A percentile compares a stretch with the other conserved stretches of the same genome.
Conservation (phyloP, 2,797 vertebrate species). For the Sphenodon punctatus region DNA sequence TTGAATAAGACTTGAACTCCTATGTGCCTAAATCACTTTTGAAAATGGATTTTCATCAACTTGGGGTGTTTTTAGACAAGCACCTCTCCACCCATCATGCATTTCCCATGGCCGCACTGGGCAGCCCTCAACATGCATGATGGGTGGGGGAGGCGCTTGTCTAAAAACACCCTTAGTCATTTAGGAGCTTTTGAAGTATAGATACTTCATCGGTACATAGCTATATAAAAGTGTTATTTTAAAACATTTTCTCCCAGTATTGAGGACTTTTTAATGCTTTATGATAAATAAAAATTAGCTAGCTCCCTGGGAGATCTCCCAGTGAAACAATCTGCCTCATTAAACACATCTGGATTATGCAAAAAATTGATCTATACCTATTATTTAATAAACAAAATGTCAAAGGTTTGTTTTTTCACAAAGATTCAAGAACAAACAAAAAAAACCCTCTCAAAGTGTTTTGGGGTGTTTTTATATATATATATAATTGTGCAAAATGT, state of each 20-base stretch:
- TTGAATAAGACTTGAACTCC: too few species aligned
- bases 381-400: slow-evolving; percentile 37
- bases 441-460: not conserved
- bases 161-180: too few species aligned
- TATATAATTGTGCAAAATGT: slow-evolving; percentile 52
- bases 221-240: not conserved
- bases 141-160: too few species aligned
- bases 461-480: too few species aligned
- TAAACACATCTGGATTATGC: not conserved
- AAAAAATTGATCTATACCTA: not conserved
- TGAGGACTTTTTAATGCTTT: slow-evolving; percentile 14
- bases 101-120: too few species aligned
- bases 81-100: too few species aligned
- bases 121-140: too few species aligned
- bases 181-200: too few species aligned
- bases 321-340: not conserved
- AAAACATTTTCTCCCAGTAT: not conserved
- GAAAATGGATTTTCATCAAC: too few species aligned
- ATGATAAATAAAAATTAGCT: slow-evolving; percentile 9
- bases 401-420: slow-evolving; percentile 22
- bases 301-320: not conserved
- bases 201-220: too few species aligned
- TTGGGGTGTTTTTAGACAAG: too few species aligned
- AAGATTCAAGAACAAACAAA: slow-evolving; percentile 6
- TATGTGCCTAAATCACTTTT: too few species aligned